Base-by-base conservation (phyloP, 2,888 invertebrate species). In the Temnothorax unifasciatus region DNA sequence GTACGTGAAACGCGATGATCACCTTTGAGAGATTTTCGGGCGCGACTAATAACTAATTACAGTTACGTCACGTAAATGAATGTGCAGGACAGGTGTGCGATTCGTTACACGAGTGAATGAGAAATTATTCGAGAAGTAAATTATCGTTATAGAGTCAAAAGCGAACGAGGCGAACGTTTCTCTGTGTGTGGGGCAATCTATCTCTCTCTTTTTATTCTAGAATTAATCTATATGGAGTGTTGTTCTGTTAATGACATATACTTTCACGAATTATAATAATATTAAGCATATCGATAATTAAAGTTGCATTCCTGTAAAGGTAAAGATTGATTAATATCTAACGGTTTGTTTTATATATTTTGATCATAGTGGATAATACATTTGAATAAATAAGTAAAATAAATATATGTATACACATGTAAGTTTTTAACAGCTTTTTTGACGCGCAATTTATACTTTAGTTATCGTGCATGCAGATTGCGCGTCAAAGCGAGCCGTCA, bases 21-120 rank as follows among this genome's bases (percentile, higher is more conserved):
- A 79, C 82, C 86, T 79, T 82, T 73, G 63, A 59, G 57, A 52
- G 75, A 82, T 81, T 77, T 83, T 59, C 18, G 29, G 38, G 47
- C 59, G 73, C 73, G 38, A 57, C 57, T 71, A 21, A 79, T 79
- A 71, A 79, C 57, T 71, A 21, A 79, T 79, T 59, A 79, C 50
- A 50, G 15, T 18, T 21, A 44, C 34, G 69, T 89, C 86, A 89
- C 86, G 87, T 85, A 85, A 82, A 81, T 73, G 82, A 25, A 25
- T 88, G 90, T 85, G 29, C 83, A 64, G 83, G 86, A 85, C 90
- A 88, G 89, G 71, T 83, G 77, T 83, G 86, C 77, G 82, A 83
- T 82, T 83, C 57, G 79, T 84, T 88, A 88, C 54, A 83, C 47
- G 83, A 34, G 82, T 21, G 74, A 38, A 66, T 13, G 77, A 83